Conservation (phyloP, 2,888 invertebrate genomes). For the Caradrina clavipalpis region DNA sequence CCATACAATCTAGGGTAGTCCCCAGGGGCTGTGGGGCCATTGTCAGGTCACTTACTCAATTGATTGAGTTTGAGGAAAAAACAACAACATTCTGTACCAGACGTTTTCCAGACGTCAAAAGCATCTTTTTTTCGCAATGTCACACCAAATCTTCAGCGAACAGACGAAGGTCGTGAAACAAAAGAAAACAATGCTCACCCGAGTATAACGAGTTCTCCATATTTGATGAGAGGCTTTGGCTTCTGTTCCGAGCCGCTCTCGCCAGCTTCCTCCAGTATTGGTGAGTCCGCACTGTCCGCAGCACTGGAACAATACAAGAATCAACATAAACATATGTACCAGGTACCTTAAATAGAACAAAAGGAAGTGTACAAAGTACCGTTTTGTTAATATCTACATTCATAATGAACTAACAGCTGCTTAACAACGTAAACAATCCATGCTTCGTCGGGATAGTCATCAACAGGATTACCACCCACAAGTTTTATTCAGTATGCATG, state of each 20-base stretch:
- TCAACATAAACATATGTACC: slow-evolving; percentile 7
- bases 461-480: slow-evolving; percentile 69
- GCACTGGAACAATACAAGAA: slow-evolving; percentile 82
- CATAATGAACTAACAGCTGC: slow-evolving; percentile 27
- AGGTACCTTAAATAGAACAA: slow-evolving; percentile 27
- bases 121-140: neutral
- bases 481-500: slow-evolving; percentile 55
- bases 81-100: slow-evolving; percentile 16
- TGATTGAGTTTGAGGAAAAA: slow-evolving; percentile 25
- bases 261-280: slow-evolving; percentile 94
- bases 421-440: slow-evolving; percentile 38
- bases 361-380: slow-evolving; percentile 16
- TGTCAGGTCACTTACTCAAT: slow-evolving; percentile 21
- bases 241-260: slow-evolving; percentile 94
- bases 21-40: slow-evolving; percentile 21
- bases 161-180: slow-evolving; percentile 21
- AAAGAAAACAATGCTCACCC: slow-evolving; percentile 92
- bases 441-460: slow-evolving; percentile 51
- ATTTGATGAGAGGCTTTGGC: slow-evolving; percentile 95
- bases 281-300: slow-evolving; percentile 93
- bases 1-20: slow-evolving; percentile 30
- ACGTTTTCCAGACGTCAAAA: neutral
- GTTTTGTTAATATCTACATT: slow-evolving; percentile 3
- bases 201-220: slow-evolving; percentile 98
- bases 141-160: neutral